These are phyloP conservation scores for Oncorhynchus nerka DNA, from an alignment of 2,113 vertebrate genomes.

Conservation along the genomic window DNA sequence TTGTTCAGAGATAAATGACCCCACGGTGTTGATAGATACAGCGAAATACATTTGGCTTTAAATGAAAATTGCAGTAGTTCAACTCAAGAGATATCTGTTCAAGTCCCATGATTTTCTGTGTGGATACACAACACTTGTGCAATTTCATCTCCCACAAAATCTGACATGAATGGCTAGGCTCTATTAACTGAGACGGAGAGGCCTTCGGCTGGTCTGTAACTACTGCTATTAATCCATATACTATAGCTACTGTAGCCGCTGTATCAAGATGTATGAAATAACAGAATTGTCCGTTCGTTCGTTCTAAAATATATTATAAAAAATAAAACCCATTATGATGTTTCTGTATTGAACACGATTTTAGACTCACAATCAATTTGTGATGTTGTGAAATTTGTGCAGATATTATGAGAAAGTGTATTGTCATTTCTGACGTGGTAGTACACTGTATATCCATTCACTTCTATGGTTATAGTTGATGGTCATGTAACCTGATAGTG, in stretches of 20 bases:
- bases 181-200: slow-evolving; percentile 75
- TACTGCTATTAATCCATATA: slow-evolving; percentile 80
- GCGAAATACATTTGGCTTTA: slow-evolving; percentile 54
- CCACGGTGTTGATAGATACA: slow-evolving; percentile 49
- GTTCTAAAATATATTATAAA: no score
- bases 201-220: slow-evolving; percentile 72
- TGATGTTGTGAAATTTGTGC: not conserved
- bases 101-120: slow-evolving; percentile 59
- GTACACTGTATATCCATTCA: not conserved
- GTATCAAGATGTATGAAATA: slow-evolving; percentile 64
- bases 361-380: not conserved
- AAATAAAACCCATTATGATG: no score
- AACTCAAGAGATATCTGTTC: slow-evolving; percentile 56
- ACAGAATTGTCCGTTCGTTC: slow-evolving; percentile 40
- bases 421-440: not conserved
- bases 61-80: slow-evolving; percentile 62
- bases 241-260: slow-evolving; percentile 20
- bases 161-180: slow-evolving; percentile 80
- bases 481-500: not conserved
- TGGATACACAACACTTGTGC: slow-evolving; percentile 69
- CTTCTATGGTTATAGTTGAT: not conserved
- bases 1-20: slow-evolving; percentile 26
- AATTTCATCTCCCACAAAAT: slow-evolving; percentile 73
- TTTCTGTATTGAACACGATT: not conserved
- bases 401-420: not conserved